phyloP scores from a whole-genome alignment of 2,113 vertebrate species.

The cattle (Bos taurus) region DNA sequence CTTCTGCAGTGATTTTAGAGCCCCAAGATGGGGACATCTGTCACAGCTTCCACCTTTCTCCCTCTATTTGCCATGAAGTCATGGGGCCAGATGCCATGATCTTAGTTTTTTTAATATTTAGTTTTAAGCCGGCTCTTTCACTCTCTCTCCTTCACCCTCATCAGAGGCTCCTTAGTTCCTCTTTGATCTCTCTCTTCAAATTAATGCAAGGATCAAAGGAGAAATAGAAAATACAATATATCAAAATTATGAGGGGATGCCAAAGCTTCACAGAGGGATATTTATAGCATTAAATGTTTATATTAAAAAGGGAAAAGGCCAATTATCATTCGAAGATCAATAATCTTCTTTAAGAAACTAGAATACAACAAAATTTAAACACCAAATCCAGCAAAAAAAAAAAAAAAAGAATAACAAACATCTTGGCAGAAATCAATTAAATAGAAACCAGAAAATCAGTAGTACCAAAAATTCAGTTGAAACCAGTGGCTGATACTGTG shows the following conservation, averaged over 20 bases:
- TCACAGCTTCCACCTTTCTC: no score
- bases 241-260: background rate
- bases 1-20: no score
- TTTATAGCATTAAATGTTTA: background rate
- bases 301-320: background rate
- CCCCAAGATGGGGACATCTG: no score
- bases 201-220: no score
- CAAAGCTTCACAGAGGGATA: background rate
- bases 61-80: no score
- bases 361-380: background rate
- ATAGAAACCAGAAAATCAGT: background rate
- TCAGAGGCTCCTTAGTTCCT: no score
- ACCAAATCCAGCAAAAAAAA: background rate
- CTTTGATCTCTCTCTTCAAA: no score
- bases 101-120: no score
- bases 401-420: background rate
- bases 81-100: no score
- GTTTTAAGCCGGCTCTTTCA: no score
- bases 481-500: background rate
- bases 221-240: no score
- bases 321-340: background rate
- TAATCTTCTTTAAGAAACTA: background rate
- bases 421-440: background rate
- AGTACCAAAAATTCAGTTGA: background rate
- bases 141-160: no score